These are phyloP conservation scores for Hirtodrosophila trivittata DNA, from an alignment of 2,888 invertebrate species.

Conservation along the genomic window DNA sequence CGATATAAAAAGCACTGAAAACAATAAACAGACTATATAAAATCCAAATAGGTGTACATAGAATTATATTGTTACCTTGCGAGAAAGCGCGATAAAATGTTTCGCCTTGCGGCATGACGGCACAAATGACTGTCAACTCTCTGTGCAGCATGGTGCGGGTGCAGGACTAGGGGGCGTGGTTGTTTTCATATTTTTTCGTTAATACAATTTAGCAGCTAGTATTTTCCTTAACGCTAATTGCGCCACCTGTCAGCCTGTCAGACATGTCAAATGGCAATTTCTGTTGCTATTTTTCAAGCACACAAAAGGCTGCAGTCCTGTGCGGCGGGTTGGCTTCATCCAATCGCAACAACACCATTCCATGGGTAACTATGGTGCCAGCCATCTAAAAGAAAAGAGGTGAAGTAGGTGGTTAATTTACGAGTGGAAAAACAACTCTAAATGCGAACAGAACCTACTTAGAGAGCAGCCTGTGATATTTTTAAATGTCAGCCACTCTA, in stretches of 20 bases:
- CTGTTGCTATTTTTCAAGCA: too few relatives aligned
- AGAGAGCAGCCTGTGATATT: conserved; percentile 85
- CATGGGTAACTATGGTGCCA: conserved; percentile 87
- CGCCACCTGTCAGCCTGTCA: neutral
- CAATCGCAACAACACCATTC: conserved; percentile 87
- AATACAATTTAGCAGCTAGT: too few relatives aligned
- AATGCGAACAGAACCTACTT: too few relatives aligned
- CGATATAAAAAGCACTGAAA: conserved; percentile 74
- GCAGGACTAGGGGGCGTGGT: neutral
- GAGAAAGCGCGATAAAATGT: conserved; percentile 75
- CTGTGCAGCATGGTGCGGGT: conserved; percentile 12
- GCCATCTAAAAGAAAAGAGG: conserved; percentile 84
- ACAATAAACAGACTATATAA: neutral
- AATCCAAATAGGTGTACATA: neutral
- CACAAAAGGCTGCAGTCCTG: conserved; percentile 69
- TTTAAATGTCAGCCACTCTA: too few relatives aligned
- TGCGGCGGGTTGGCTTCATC: conserved; percentile 81
- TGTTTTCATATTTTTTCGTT: too few relatives aligned
- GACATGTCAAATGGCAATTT: neutral
- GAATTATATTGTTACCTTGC: conserved; percentile 60
- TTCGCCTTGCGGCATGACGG: conserved; percentile 72
- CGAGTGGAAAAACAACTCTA: neutral
- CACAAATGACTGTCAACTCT: conserved; percentile 32
- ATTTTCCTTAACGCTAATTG: neutral
- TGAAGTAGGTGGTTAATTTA: neutral